Base-by-base conservation (phyloP, 1,140 invertebrate species). In the Gryon sp. region DNA sequence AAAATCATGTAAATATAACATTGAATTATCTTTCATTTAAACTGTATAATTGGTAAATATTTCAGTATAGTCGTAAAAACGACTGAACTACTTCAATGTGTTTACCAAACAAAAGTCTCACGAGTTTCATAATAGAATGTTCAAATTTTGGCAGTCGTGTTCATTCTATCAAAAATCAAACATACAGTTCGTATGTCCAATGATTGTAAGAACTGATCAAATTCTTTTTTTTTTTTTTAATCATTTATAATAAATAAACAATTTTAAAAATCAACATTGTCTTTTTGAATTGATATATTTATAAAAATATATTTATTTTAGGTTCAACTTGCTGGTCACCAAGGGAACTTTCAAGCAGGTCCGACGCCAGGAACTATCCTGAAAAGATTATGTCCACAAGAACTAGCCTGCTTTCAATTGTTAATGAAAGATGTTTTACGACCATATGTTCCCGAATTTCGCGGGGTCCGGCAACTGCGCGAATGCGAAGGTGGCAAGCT, bases 301-400 rank as follows among this genome's bases (percentile, higher is more conserved):
- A 41, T 34, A 38, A 52, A 34, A 11, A 32, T 52, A 32, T n/a
- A 24, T 57, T 57, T 11, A 43, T 38, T 34, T 24, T 45, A 88
- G 86, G 85, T 99, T 20, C 97, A 98, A 86, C 89, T 98, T 19
- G 96, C 96, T 19, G 96, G 96, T 3, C 96, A 97, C 85, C 95
- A 97, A 88, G 95, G 96, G 22, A 98, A 97, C 89, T 99, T 99
- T 89, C 95, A 95, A 84, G 94, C 96, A 2, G 97, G 97, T 4
- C 94, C 95, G 6, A 94, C 96, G 78, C 95, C 95, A 76, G 97
- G 97, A 19, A 98, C 96, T 2, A 97, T 99, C 62, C 87, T 98
- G 74, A 99, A 99, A 89, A 98, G 98, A 89, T 90, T 97, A 5
- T 96, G 95, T 82, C 92, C 92, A 1, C 94, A 95, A 86, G 97